These are phyloP conservation scores for Napeogenes sylphis DNA, from an alignment of 2,888 invertebrate genomes.

Conservation along the genomic window DNA sequence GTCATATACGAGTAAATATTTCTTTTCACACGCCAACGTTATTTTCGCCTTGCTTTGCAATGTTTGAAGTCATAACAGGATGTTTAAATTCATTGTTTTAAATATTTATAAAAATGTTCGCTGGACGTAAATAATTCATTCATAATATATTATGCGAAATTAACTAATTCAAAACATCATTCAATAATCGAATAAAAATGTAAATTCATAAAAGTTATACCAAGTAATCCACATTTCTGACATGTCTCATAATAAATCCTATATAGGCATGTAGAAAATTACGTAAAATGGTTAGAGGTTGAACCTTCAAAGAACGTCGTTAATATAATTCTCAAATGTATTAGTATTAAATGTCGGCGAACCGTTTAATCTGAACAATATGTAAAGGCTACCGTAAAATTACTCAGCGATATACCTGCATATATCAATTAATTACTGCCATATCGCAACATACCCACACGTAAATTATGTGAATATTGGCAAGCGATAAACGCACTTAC, in stretches of 20 bases:
- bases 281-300: too few species aligned
- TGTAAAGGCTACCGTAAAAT: too few species aligned
- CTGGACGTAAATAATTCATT: background rate
- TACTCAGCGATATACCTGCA: too few species aligned
- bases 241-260: too few species aligned
- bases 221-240: too few species aligned
- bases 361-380: background rate
- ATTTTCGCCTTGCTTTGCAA: constrained; percentile 3
- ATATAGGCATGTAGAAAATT: too few species aligned
- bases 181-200: too few species aligned
- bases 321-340: background rate
- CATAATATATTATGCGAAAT: background rate
- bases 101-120: constrained; percentile 10
- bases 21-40: too few species aligned
- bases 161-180: too few species aligned
- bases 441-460: constrained; percentile 2
- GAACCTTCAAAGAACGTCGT: background rate
- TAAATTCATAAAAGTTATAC: too few species aligned
- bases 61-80: constrained; percentile 12
- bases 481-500: constrained; percentile 5
- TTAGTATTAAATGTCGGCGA: background rate
- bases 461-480: constrained; percentile 8
- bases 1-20: too few species aligned
- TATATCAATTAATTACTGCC: constrained; percentile 8
- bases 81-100: constrained; percentile 13